phyloP scores from a whole-genome alignment of 2,888 invertebrate species.

The Tipula helvola region DNA sequence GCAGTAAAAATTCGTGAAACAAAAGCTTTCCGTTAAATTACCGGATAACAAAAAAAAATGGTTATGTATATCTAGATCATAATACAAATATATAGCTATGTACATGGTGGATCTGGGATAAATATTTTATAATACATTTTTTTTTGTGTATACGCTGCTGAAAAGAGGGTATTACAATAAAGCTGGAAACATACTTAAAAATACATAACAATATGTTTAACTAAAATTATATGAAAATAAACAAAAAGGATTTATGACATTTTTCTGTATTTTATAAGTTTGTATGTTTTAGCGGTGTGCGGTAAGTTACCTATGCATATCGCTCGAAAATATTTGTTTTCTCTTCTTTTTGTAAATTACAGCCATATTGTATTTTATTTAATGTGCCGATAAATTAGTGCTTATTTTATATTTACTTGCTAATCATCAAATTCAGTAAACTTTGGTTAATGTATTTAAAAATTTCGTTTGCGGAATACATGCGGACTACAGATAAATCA shows the following conservation, averaged over 20 bases:
- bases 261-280: not conserved
- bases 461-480: no score
- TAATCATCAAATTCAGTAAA: not conserved
- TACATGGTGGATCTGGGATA: not conserved
- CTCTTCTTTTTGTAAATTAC: not conserved
- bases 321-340: not conserved
- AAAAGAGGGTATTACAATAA: not conserved
- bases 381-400: not conserved
- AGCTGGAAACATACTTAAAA: not conserved
- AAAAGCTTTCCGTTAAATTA: not conserved
- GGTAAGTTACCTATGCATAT: not conserved
- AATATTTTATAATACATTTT: not conserved
- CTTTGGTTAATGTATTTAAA: no score
- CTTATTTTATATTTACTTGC: not conserved
- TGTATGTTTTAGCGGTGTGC: not conserved
- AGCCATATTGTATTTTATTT: not conserved
- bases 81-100: not conserved
- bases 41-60: not conserved
- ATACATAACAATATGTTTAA: not conserved
- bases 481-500: no score
- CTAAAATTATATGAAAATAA: not conserved
- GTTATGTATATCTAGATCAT: not conserved
- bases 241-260: not conserved
- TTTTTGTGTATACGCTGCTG: not conserved
- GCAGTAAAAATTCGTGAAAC: not conserved